Evolutionary conservation across 2,113 vertebrate genomes (phyloP), one percentile per base, ranked within the genome.

Genomic region (Lophochroa leadbeateri): DNA sequence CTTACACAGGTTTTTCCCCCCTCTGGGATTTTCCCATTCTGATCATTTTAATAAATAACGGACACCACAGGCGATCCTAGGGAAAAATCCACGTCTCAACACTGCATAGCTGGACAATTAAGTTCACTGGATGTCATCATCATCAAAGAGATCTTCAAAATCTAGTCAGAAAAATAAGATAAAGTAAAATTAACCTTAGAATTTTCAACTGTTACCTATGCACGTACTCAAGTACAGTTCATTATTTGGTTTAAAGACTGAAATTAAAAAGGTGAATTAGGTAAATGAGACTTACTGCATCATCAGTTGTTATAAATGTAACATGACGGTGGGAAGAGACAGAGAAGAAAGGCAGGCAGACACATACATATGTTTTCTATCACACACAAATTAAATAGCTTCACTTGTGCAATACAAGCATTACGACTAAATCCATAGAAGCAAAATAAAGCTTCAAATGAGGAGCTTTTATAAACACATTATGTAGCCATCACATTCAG

Each of bases 81-180:
- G 92, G 90, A 87, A 81, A 82, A 82, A 71, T 95, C 80, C 86
- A 61, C 60, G 77, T 82, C 75, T 94, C 74, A 58, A 82, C 92
- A 88, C 25, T 33, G 76, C 85, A 61, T 1, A 81, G 88, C 65
- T 63, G 85, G 86, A 43, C 35, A 63, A 19, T 16, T 29, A 29
- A 46, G 65, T 85, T 99, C 98, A 99, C 97, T 99, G 98, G 95
- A 99, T 98, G 97, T 99, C 99, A 29, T 99, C 98, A 6, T 99
- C 99, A 92, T 99, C 99, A 92, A 99, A 99, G 57, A 99, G 98
- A 96, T 99, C 99, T 98, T 99, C 99, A 96, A 99, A 99, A 96
- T 99, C 99, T 99, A 84, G 82, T 74, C 50, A 81, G 85, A 91
- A 95, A 96, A 94, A 96, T 15, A 96, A 93, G 57, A 93, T 13